Conservation (phyloP, 2,888 invertebrate genomes). For the Agrilus biguttatus region DNA sequence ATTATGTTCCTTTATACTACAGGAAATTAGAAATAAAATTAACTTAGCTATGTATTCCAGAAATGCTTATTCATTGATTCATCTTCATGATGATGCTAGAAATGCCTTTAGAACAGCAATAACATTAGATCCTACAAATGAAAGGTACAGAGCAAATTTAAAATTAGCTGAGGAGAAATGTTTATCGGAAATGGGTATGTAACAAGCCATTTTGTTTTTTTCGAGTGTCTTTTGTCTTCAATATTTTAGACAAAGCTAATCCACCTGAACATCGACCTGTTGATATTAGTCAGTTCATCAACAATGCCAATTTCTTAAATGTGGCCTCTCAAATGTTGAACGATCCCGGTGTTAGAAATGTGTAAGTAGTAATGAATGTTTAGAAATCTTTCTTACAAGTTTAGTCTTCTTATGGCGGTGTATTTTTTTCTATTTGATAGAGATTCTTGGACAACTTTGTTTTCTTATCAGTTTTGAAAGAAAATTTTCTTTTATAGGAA, state of each 20-base stretch:
- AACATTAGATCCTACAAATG: conserved; percentile 83
- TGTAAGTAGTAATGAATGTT: conserved; percentile 26
- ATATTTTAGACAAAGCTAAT: background rate
- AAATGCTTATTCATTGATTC: conserved; percentile 71
- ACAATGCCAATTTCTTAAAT: conserved; percentile 68
- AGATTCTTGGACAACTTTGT: too few species aligned
- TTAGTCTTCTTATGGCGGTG: too few species aligned
- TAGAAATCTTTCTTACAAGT: too few species aligned
- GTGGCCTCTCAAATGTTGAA: conserved; percentile 75
- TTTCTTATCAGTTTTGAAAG: too few species aligned
- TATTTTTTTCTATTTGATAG: too few species aligned
- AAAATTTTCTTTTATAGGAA: too few species aligned
- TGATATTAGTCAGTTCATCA: conserved; percentile 53
- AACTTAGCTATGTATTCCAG: conserved; percentile 19
- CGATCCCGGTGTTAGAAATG: conserved; percentile 71
- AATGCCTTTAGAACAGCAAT: conserved; percentile 78
- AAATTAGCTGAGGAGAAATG: conserved; percentile 59
- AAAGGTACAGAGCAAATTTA: conserved; percentile 77
- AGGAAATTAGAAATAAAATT: background rate
- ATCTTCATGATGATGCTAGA: conserved; percentile 70
- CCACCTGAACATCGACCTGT: conserved; percentile 15
- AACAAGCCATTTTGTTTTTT: too few species aligned
- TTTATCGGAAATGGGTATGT: background rate
- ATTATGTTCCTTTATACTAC: background rate
- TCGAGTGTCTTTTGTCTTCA: background rate